Base-by-base conservation (phyloP, 2,888 invertebrate species). In the Cantharis lateralis region DNA sequence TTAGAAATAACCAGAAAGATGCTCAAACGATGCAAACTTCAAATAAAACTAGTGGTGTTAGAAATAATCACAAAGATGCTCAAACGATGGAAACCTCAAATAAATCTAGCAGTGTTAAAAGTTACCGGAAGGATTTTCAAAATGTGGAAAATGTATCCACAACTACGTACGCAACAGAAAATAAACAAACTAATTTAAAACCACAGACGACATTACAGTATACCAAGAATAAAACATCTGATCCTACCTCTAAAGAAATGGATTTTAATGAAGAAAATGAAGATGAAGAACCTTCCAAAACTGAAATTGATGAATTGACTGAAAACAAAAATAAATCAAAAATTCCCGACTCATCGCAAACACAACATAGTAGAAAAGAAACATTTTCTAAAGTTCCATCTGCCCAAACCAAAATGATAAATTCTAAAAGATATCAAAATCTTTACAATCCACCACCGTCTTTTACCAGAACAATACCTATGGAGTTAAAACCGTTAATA, bases 281-380 rank as follows among this genome's bases (percentile, higher is more conserved):
- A n/a, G 13, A n/a, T 13, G n/a, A 7, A 48, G 9, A n/a, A n/a
- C 3, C 48, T n/a, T 2, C 7, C 15, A 32, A 69, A 10, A 10
- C 32, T 13, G 63, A n/a, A 62, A n/a, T 13, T 10, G 11, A 18
- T 18, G 18, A 18, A 18, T 62, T 1, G 10, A 71, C 24, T 62
- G 15, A 5, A 62, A n/a, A 20, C 16, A 71, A 71, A 32, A 13
- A 2, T 16, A 20, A 71, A 71, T 13, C 3, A 62, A 63, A 18
- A 5, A 9, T 68, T 13, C 68, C 71, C 13, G 78, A 79, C 20
- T 64, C 68, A 73, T 79, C 79, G 0, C 79, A 71, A 32, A 78
- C 71, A 20, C 80, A 80, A 78, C 74, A 78, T 28, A 79, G 79
- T 10, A 77, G 78, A 63, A 80, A 80, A 48, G n/a, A 3, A 48